These are phyloP conservation scores for Galeopterus variegatus DNA, from an alignment of 2,113 vertebrate species.

Conservation along the genomic window DNA sequence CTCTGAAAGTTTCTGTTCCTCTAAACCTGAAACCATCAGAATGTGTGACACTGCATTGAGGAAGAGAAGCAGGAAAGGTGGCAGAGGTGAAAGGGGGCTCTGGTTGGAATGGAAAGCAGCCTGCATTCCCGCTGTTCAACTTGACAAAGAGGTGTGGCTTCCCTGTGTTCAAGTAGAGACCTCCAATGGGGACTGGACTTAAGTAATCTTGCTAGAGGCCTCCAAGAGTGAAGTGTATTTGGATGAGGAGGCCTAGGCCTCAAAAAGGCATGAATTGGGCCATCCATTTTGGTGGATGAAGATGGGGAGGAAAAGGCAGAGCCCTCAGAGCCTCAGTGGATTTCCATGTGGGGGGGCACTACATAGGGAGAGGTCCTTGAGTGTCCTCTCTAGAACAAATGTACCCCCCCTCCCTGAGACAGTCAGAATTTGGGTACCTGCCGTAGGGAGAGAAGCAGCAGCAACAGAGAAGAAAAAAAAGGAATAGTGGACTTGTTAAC, in stretches of 20 bases:
- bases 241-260: not conserved
- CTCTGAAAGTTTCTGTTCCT: not conserved
- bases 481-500: not conserved
- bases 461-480: not conserved
- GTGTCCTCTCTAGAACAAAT: not conserved
- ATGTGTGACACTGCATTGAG: not conserved
- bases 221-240: not conserved
- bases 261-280: not conserved
- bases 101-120: too few relatives aligned
- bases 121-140: not conserved
- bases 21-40: not conserved
- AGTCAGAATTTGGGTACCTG: not conserved
- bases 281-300: not conserved
- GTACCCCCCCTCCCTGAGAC: fast-evolving
- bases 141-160: not conserved
- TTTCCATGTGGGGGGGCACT: not conserved
- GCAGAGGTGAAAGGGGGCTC: too few relatives aligned
- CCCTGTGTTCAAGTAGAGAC: not conserved
- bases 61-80: not conserved
- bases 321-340: not conserved
- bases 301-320: not conserved
- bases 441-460: not conserved
- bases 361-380: not conserved
- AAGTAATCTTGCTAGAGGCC: not conserved
- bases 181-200: not conserved